Percentiles rank a stretch among this genome's conserved stretches.
Conservation (phyloP, 2,888 invertebrate species). For the Clanis bilineata region DNA sequence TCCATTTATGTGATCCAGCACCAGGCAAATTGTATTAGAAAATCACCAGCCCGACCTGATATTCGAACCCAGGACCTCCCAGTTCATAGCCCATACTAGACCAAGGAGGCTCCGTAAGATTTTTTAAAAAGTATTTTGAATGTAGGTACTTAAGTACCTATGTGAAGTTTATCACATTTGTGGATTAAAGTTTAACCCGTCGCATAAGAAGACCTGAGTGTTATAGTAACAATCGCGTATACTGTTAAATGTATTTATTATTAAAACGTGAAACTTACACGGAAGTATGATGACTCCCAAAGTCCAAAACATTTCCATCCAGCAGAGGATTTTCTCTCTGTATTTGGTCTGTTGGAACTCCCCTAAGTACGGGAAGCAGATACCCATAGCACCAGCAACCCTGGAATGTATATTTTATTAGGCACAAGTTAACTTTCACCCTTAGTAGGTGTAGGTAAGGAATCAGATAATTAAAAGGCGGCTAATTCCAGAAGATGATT, state of each 20-base stretch:
- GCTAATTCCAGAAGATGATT: not conserved
- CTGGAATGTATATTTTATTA: slow-evolving; percentile 59
- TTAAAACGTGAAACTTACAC: slow-evolving; percentile 71
- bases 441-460: not conserved
- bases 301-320: slow-evolving; percentile 94
- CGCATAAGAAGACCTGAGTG: too few relatives aligned
- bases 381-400: slow-evolving; percentile 91
- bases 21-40: too few relatives aligned
- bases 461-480: not conserved
- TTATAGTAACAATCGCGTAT: too few relatives aligned
- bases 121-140: too few relatives aligned
- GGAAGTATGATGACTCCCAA: slow-evolving; percentile 89
- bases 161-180: too few relatives aligned
- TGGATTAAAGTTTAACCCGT: too few relatives aligned
- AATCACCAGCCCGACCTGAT: too few relatives aligned
- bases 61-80: too few relatives aligned
- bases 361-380: slow-evolving; percentile 91
- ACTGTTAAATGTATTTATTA: not conserved
- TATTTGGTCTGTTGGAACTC: slow-evolving; percentile 91
- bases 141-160: too few relatives aligned
- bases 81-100: too few relatives aligned
- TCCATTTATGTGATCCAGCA: too few relatives aligned
- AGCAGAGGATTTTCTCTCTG: slow-evolving; percentile 90
- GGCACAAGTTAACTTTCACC: not conserved
- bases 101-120: too few relatives aligned